Percentiles rank a stretch among this genome's conserved stretches.
These are phyloP conservation scores for Phyto melanocephala DNA, from an alignment of 2,888 invertebrate genomes.

Conservation along the genomic window DNA sequence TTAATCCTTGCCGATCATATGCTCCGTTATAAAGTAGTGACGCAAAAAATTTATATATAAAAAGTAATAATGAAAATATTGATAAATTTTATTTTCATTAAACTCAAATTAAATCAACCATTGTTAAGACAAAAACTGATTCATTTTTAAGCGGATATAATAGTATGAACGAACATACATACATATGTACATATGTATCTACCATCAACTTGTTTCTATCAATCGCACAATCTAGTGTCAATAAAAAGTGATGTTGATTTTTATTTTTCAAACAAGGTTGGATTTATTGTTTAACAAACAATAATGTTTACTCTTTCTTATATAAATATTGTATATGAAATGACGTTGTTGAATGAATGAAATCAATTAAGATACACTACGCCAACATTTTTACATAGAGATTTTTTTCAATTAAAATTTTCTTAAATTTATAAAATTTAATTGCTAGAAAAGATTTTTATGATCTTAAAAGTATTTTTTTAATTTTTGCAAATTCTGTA, in stretches of 20 bases:
- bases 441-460: neutral
- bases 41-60: conserved; percentile 7
- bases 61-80: conserved; percentile 35
- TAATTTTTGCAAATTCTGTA: too few species aligned
- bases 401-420: neutral
- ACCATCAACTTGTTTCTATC: neutral
- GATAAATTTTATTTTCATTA: conserved; percentile 76
- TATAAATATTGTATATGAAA: conserved; percentile 56
- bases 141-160: neutral
- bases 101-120: conserved; percentile 74
- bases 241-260: conserved; percentile 42
- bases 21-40: too few species aligned
- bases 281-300: conserved; percentile 51
- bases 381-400: neutral
- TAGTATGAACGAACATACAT: too few species aligned
- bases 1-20: too few species aligned
- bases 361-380: neutral
- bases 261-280: conserved; percentile 39
- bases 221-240: conserved; percentile 5
- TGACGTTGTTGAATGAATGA: neutral
- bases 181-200: neutral
- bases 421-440: neutral
- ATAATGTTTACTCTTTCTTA: conserved; percentile 54
- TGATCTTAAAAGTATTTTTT: neutral
- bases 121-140: conserved; percentile 34